phyloP scores from a whole-genome alignment of 1,140 invertebrate species.

The Aricia agestis region DNA sequence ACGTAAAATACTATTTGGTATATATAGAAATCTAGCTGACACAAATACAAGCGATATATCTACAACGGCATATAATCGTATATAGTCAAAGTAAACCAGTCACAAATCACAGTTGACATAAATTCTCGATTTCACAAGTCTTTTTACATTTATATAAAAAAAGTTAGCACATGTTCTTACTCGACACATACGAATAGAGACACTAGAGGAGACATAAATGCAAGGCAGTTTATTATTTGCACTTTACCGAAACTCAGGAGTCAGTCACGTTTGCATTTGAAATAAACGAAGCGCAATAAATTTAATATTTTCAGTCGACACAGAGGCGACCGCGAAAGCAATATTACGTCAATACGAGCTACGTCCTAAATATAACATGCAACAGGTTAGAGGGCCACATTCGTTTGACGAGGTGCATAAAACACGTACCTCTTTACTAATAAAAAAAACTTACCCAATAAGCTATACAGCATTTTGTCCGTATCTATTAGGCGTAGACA shows the following conservation, averaged over 20 bases:
- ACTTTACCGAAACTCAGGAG: neutral
- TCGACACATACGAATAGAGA: slow-evolving; percentile 43
- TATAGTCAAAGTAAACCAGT: slow-evolving; percentile 73
- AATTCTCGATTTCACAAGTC: slow-evolving; percentile 75
- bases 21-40: slow-evolving; percentile 69
- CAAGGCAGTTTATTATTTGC: slow-evolving; percentile 13
- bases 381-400: neutral
- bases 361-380: slow-evolving; percentile 13
- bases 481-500: no score
- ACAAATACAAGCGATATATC: slow-evolving; percentile 69
- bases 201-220: slow-evolving; percentile 55
- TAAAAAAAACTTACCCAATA: no score
- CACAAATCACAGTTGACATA: slow-evolving; percentile 74
- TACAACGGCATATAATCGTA: slow-evolving; percentile 61
- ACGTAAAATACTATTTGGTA: slow-evolving; percentile 75
- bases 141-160: slow-evolving; percentile 62
- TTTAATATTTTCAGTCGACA: neutral
- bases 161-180: slow-evolving; percentile 60
- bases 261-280: slow-evolving; percentile 33
- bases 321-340: slow-evolving; percentile 12
- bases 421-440: neutral
- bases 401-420: slow-evolving; percentile 8
- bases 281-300: slow-evolving; percentile 4
- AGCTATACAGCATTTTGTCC: no score
- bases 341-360: slow-evolving; percentile 2